Base-by-base conservation (phyloP, 2,797 vertebrate genomes). In the Dendrocincla tyrannina region DNA sequence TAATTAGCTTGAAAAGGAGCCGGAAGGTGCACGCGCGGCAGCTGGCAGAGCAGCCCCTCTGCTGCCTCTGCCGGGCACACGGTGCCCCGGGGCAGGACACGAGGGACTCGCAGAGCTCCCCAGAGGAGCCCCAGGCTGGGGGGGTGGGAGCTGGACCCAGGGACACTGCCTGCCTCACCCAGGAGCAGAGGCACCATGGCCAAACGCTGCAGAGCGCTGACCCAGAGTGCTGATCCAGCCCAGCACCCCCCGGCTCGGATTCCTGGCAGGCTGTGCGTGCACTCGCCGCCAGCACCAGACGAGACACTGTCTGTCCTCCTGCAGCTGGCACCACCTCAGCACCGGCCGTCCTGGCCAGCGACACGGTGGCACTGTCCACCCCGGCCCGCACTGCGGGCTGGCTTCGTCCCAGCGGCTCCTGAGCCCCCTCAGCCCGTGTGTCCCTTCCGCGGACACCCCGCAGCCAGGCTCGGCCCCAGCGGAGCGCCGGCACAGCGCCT, bases 381-480 rank as follows among this genome's bases (percentile, higher is more conserved):
- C 49, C 2, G 30, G 24, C 28, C 87, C 7, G 58, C 66, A 64
- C 58, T 66, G 88, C 52, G 12, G 83, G 59, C 68, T 44, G 90
- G 18, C 66, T 37, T 15, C 9, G 32, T 8, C 60, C 17, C 4
- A 8, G 19, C 1, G 1, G 28, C 39, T 32, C 35, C 0, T 0
- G 42, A 30, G 1, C 8, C 17, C 14, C 13, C 13, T 25, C 2
- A 0, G 7, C 12, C 3, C 17, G 28, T 10, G 2, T 3, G 0
- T 17, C 59, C 10, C 23, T 41, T 35, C n/a, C n/a, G 3, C 0
- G 0, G 19, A 7, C 10, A 33, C 28, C 2, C 12, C 16, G 63
- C 75, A 63, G 15, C 23, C 39, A 5, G 42, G 18, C 3, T 18
- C 39, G n/a, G 58, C n/a, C 25, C 30, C 3, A 1, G 18, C 6